These are phyloP conservation scores for Urosaurus nigricauda DNA, from an alignment of 2,797 vertebrate species.

Conservation along the genomic window DNA sequence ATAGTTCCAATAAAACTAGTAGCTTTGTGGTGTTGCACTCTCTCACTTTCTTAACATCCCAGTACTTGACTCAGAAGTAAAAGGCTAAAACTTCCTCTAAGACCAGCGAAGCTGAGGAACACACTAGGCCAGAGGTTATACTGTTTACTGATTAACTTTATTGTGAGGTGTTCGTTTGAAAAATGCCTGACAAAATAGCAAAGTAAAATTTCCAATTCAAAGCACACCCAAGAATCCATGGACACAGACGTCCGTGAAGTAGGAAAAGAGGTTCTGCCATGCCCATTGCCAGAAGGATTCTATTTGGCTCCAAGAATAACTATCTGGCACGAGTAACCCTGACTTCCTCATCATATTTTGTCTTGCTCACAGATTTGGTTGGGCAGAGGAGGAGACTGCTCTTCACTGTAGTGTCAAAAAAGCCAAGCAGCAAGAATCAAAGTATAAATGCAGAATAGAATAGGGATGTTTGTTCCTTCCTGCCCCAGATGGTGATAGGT, in stretches of 20 bases:
- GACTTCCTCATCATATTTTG: not conserved
- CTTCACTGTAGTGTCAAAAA: not conserved
- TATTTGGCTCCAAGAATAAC: not conserved
- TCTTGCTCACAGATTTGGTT: not conserved
- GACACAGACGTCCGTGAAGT: not conserved
- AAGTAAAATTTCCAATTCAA: slow-evolving; percentile 54
- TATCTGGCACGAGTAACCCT: not conserved
- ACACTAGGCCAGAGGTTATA: slow-evolving; percentile 80
- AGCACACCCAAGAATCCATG: not conserved
- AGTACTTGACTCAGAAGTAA: slow-evolving; percentile 58
- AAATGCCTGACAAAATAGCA: slow-evolving; percentile 73
- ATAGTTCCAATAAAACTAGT: slow-evolving; percentile 56
- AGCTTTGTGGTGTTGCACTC: slow-evolving; percentile 44
- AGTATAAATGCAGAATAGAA: not conserved
- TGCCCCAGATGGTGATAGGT: not conserved
- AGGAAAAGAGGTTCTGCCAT: not conserved
- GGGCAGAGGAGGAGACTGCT: not conserved
- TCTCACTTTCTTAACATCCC: slow-evolving; percentile 67
- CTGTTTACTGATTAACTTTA: slow-evolving; percentile 86
- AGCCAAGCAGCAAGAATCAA: not conserved
- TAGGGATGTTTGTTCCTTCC: not conserved
- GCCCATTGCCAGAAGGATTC: not conserved
- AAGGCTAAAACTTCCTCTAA: slow-evolving; percentile 69
- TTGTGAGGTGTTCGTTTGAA: slow-evolving; percentile 73
- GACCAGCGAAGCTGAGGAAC: slow-evolving; percentile 75